Conservation (phyloP, 1,140 invertebrate species). For the Littorina saxatilis region DNA sequence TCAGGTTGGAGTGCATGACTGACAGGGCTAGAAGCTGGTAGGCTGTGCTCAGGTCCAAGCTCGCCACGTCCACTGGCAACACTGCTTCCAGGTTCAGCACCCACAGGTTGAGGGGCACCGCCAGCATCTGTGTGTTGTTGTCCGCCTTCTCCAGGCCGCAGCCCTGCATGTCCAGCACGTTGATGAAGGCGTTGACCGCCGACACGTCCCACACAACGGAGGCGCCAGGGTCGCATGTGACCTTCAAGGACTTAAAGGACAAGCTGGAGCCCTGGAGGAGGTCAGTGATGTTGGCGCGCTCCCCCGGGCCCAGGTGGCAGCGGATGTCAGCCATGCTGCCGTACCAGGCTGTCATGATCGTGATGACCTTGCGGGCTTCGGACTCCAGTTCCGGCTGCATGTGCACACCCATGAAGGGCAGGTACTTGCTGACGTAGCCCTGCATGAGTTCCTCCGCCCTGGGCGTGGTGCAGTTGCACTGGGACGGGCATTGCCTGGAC, state of each 20-base stretch:
- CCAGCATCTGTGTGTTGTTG: background rate
- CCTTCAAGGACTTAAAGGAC: constrained; percentile 18
- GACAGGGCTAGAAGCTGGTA: constrained; percentile 21
- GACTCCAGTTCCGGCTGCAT: constrained; percentile 13
- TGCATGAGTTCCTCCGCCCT: constrained; percentile 20
- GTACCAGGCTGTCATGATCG: constrained; percentile 2
- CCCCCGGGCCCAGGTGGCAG: background rate
- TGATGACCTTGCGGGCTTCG: constrained; percentile 6
- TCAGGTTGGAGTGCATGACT: constrained; percentile 2
- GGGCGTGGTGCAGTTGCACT: constrained; percentile 5
- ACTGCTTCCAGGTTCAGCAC: constrained; percentile 28
- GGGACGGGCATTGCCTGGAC: background rate
- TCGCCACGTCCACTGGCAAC: background rate
- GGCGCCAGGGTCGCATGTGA: background rate
- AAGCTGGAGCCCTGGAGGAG: background rate
- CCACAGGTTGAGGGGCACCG: constrained; percentile 43
- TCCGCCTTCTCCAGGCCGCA: background rate
- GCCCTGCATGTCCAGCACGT: constrained; percentile 18
- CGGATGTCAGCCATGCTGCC: constrained; percentile 23
- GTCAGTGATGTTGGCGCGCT: constrained; percentile 3
- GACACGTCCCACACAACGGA: constrained; percentile 19
- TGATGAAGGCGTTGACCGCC: background rate
- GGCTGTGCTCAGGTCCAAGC: constrained; percentile 34
- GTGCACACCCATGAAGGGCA: constrained; percentile 20
- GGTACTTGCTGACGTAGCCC: constrained; percentile 10